Conservation (phyloP, 2,888 invertebrate genomes). For the Emesis russula region DNA sequence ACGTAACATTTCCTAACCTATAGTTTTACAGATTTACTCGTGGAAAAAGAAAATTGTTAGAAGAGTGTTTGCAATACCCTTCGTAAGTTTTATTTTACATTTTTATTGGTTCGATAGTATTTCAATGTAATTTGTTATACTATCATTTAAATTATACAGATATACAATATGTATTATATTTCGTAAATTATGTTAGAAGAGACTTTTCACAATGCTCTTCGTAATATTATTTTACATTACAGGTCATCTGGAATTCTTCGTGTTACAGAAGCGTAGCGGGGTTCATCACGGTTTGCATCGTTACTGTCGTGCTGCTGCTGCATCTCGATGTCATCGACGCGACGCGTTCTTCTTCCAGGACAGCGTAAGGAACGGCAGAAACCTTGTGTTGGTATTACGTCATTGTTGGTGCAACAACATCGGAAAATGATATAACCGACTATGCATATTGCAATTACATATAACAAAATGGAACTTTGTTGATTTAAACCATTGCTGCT, state of each 20-base stretch:
- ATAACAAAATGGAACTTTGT: not conserved
- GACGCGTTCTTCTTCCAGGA: slow-evolving; percentile 1
- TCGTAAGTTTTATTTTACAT: not conserved
- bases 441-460: slow-evolving; percentile 4
- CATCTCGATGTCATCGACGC: not conserved
- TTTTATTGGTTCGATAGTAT: not conserved
- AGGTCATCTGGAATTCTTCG: not conserved
- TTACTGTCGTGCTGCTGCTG: not conserved
- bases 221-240: not conserved
- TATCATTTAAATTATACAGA: slow-evolving; percentile 15
- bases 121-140: not conserved
- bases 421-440: slow-evolving; percentile 10
- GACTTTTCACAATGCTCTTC: not conserved
- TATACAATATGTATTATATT: not conserved
- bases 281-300: not conserved
- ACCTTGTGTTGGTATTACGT: not conserved
- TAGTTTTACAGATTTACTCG: not conserved
- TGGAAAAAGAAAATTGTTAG: slow-evolving; percentile 6
- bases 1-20: too few relatives aligned
- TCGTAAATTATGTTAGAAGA: not conserved
- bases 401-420: slow-evolving; percentile 1
- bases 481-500: not conserved
- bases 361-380: not conserved
- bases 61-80: not conserved
- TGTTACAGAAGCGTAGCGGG: not conserved